Percentiles rank a stretch among this genome's conserved stretches.
Conservation (phyloP, 2,888 invertebrate genomes). For the Cynaeus angustus region DNA sequence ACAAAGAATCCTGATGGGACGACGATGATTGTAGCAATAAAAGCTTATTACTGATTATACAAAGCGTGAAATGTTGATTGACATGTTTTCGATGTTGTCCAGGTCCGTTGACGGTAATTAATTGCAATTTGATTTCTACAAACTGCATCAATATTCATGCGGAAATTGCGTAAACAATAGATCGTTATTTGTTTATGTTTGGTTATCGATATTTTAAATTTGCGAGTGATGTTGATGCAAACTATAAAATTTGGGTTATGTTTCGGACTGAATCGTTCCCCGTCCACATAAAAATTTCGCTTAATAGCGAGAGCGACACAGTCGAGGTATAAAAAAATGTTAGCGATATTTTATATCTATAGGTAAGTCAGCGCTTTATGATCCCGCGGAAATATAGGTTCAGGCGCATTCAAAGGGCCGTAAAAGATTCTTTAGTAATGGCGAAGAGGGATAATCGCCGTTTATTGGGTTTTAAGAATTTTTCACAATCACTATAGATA, state of each 20-base stretch:
- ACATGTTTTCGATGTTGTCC: conserved; percentile 41
- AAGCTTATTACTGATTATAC: conserved; percentile 28
- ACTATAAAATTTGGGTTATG: conserved; percentile 25
- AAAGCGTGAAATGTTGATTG: conserved; percentile 40
- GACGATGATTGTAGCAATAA: conserved; percentile 27
- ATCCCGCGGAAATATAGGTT: conserved; percentile 28
- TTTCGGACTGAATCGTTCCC: conserved; percentile 7
- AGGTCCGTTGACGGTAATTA: conserved; percentile 38
- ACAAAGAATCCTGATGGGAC: conserved; percentile 21
- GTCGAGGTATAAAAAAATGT: conserved; percentile 24
- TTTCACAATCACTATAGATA: conserved; percentile 17
- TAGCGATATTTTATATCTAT: conserved; percentile 41
- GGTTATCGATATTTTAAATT: conserved; percentile 34
- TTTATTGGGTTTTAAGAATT: conserved; percentile 38
- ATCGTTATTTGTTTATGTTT: conserved; percentile 41
- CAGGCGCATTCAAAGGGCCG: conserved; percentile 16
- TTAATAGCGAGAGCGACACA: conserved; percentile 23
- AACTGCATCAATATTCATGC: conserved; percentile 45
- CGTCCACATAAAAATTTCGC: conserved; percentile 26
- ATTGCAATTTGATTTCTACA: conserved; percentile 45
- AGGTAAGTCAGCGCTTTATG: conserved; percentile 43
- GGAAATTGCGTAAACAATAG: conserved; percentile 42
- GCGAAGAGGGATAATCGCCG: conserved; percentile 30
- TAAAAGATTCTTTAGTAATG: conserved; percentile 34
- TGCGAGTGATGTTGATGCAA: conserved; percentile 13